A percentile compares a stretch with the other conserved stretches of the same genome.
phyloP scores from a whole-genome alignment of 2,797 vertebrate genomes.

The Trematomus bernacchii region DNA sequence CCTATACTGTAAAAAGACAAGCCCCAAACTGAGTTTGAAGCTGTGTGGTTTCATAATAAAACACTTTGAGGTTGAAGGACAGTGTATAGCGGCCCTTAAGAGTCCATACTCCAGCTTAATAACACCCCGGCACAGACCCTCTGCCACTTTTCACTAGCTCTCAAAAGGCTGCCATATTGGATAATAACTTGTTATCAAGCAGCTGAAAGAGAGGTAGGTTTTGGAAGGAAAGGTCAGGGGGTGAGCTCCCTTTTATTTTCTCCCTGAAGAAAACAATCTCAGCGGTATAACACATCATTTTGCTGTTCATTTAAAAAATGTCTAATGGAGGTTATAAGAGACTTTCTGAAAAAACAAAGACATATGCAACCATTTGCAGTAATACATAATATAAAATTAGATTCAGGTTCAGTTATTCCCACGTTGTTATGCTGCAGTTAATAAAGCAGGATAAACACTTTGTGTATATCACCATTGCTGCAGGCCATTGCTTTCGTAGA shows the following conservation, averaged over 20 bases:
- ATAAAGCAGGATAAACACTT: slow-evolving; percentile 30
- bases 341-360: not conserved
- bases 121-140: slow-evolving; percentile 58
- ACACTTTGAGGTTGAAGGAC: slow-evolving; percentile 63
- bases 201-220: slow-evolving; percentile 70
- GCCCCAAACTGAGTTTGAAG: slow-evolving; percentile 53
- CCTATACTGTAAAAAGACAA: slow-evolving; percentile 21
- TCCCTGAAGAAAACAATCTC: slow-evolving; percentile 68
- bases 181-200: slow-evolving; percentile 84
- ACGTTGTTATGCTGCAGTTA: slow-evolving; percentile 52
- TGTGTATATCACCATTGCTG: slow-evolving; percentile 26
- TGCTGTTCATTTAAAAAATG: slow-evolving; percentile 47
- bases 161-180: slow-evolving; percentile 72
- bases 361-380: not conserved
- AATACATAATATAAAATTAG: slow-evolving; percentile 8
- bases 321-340: slow-evolving; percentile 27
- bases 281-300: slow-evolving; percentile 59
- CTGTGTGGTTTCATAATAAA: slow-evolving; percentile 60
- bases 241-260: slow-evolving; percentile 75
- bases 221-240: slow-evolving; percentile 71
- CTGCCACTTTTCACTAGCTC: slow-evolving; percentile 64
- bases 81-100: slow-evolving; percentile 57
- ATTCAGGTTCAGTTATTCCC: slow-evolving; percentile 26
- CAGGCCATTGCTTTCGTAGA: slow-evolving; percentile 38
- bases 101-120: slow-evolving; percentile 72